Evolutionary conservation across 1,140 invertebrate genomes (phyloP), one percentile per base, ranked within the genome.

Genomic region (Drosophila bipectinata): DNA sequence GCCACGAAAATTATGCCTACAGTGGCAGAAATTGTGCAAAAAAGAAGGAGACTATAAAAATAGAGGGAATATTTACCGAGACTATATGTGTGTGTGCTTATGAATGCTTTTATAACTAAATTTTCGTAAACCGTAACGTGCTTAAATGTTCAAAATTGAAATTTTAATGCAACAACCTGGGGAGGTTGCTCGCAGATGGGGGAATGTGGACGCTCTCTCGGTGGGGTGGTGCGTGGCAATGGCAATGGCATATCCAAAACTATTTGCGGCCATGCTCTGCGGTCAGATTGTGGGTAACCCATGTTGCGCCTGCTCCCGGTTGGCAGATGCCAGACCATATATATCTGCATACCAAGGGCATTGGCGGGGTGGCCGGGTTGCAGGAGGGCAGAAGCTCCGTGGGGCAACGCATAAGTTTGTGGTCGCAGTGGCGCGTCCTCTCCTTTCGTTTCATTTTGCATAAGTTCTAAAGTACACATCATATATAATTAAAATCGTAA

Each of bases 401-500:
- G 74, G 75, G 60, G 53, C 32, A 55, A 77, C 67, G 68, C 72
- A 88, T 79, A 88, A 88, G 72, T 83, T 83, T 88, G 83, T 55
- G 83, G 84, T 88, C 83, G 79, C 66, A 56, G 60, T 55, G 63
- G 53, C 48, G 71, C 72, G 71, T 68, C 72, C 77, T 66, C 57
- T 72, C 72, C 72, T 84, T 84, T 81, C 74, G 67, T 88, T 89
- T 84, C 84, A 79, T 77, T 88, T 85, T 83, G 76, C 87, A 90
- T 90, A 90, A 90, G 87, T 85, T 83, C 83, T 63, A 90, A 90
- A 90, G 87, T 90, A 90, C 87, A 90, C 87, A 90, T 90, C 82
- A 90, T 90, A 90, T 90, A 90, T 90, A 90, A 90, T 90, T 90
- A 87, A 90, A 87, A 87, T 90, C 88, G 79, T 79, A 90, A 90